Conservation (phyloP, 64 coral and sea anemone species). For the Acropora yongei region DNA sequence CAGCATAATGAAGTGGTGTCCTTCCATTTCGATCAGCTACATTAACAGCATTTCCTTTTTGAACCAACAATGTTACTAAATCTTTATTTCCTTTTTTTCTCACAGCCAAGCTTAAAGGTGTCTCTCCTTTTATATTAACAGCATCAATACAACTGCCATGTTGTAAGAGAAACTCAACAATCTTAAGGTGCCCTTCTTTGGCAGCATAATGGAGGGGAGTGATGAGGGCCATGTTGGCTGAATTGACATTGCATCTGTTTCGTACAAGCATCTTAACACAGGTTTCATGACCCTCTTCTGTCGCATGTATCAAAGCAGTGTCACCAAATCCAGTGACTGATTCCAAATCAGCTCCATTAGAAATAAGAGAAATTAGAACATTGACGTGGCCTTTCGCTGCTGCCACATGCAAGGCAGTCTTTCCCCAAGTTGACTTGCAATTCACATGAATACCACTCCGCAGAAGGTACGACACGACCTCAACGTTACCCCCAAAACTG, state of each 20-base stretch:
- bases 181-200: conserved; percentile 30
- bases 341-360: conserved; percentile 51
- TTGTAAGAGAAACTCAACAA: conserved; percentile 39
- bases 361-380: conserved; percentile 30
- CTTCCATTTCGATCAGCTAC: conserved; percentile 26
- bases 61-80: conserved; percentile 32
- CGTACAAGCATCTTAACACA: conserved; percentile 54
- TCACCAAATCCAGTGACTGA: conserved; percentile 47
- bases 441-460: conserved; percentile 10
- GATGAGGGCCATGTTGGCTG: conserved; percentile 18
- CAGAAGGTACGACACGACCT: conserved; percentile 9
- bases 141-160: conserved; percentile 23
- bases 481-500: conserved; percentile 1
- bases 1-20: conserved; percentile 52
- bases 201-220: conserved; percentile 66
- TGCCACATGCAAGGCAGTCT: conserved; percentile 68
- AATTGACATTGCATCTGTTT: conserved; percentile 32
- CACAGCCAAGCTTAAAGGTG: conserved; percentile 51
- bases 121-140: conserved; percentile 4
- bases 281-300: conserved; percentile 42
- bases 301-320: conserved; percentile 55
- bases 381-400: conserved; percentile 28
- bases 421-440: conserved; percentile 53
- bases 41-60: conserved; percentile 26
- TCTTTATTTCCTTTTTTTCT: conserved; percentile 32